Evolutionary conservation across 1,140 invertebrate species (phyloP), one percentile per base, ranked within the genome.

Genomic region (Lasaia peninsularis): DNA sequence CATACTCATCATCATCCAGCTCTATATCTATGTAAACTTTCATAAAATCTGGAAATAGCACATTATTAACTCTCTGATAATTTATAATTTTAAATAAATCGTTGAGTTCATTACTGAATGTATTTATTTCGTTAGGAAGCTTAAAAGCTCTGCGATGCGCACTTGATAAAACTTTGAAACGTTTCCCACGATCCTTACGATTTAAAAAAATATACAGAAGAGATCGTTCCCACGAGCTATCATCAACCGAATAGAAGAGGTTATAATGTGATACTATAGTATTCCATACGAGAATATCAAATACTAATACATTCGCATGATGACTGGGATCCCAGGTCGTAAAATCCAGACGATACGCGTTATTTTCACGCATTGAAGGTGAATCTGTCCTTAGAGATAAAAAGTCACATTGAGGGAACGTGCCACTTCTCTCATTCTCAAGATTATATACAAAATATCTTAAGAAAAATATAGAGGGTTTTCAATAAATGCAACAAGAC

Each of bases 201-300:
- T 76, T 68, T 37, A 76, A 57, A 10, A 72, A 81, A 18, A 80
- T 14, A 31, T 75, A 71, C 33, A 67, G 69, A 11, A 81, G 31
- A n/a, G 76, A 79, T 3, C 67, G 62, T 8, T 66, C 54, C 78
- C 74, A 81, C 0, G 74, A 75, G 35, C 61, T 62, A 54, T 81
- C 72, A 35, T 79, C 76, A 14, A 74, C 53, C 9, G 31, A 16
- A 65, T 75, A 80, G 53, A 72, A 80, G 10, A 71, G 33, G 57
- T 77, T 58, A 55, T 73, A 80, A 62, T 74, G 58, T 3, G 65
- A 62, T 14, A 65, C 61, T 24, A 81, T 75, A 33, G 16, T 65
- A 53, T 73, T 74, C 78, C 75, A 78, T 9, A 62, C 51, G 6
- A 50, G 32, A 0, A 57, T 32, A 60, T 73, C 71, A 48, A 80